Base-by-base conservation (phyloP, 2,113 vertebrate genomes). In the Lichenostomus cassidix region DNA sequence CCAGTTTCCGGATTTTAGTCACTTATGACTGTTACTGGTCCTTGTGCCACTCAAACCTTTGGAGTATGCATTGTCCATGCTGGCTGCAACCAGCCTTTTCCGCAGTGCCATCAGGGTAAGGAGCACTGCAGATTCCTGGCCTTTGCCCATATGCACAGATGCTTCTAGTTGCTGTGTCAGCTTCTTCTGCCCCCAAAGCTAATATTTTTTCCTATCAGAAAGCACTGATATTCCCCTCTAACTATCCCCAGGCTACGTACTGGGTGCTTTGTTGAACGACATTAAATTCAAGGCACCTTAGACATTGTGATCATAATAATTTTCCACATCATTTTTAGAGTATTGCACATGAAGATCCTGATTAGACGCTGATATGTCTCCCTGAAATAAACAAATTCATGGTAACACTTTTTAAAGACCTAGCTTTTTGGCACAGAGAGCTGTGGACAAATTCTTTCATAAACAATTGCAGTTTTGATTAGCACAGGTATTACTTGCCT, bases 141-240 rank as follows among this genome's bases (percentile, higher is more conserved):
- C 84, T 95, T 80, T 63, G 50, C 80, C 42, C 42, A 88, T 44
- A 77, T 27, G 27, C 59, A 94, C 87, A 93, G 92, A 47, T 88
- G 87, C 50, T 83, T 89, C 46, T 83, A 62, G 37, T 39, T 69
- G 68, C 81, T 92, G n/a, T 42, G 39, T 88, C 86, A 94, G 64
- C 65, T 76, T 87, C 89, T 78, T 76, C 71, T 71, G 47, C 42
- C 9, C 18, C 35, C 29, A 71, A 44, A 80, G 49, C 20, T 63
- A 63, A 10, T 41, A 83, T 86, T 83, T 83, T 25, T 64, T 87
- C 29, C 23, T 24, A 65, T 39, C 7, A 74, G 37, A 86, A 82
- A 59, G 7, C 42, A 67, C 15, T 55, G 62, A 41, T 33, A 39
- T 49, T 76, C 46, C 21, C 15, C 8, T 89, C 16, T 52, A 67